Conservation (phyloP, 2,797 vertebrate species). For the Acanthornis magna region DNA sequence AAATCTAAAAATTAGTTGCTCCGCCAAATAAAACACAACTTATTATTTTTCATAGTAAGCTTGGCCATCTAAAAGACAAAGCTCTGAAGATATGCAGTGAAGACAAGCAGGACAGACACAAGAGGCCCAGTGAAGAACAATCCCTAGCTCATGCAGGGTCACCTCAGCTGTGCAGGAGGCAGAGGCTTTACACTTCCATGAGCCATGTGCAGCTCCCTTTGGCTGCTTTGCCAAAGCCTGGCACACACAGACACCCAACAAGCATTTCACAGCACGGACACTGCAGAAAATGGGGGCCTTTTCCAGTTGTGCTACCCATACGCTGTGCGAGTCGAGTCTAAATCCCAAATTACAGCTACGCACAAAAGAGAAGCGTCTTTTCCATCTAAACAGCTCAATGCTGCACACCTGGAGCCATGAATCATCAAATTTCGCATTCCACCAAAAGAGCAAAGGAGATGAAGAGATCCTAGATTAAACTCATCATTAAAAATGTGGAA, state of each 20-base stretch:
- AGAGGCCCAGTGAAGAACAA: neutral
- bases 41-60: neutral
- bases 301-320: neutral
- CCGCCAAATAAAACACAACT: neutral
- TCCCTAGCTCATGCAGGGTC: neutral
- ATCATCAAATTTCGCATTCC: neutral
- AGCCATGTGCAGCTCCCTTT: neutral
- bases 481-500: neutral
- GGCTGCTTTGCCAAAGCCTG: neutral
- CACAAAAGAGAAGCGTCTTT: neutral
- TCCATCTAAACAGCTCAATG: neutral
- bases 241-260: neutral
- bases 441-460: neutral
- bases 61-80: neutral
- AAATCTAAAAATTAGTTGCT: neutral
- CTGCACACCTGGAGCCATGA: neutral
- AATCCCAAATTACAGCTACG: neutral
- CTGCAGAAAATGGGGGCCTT: neutral
- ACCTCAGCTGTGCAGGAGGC: neutral
- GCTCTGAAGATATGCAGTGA: neutral
- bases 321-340: rapidly evolving
- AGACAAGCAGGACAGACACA: neutral
- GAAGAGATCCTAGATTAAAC: neutral
- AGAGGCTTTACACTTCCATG: neutral
- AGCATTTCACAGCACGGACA: neutral